phyloP scores from a whole-genome alignment of 2,113 vertebrate species.

The Thomomys bottae region DNA sequence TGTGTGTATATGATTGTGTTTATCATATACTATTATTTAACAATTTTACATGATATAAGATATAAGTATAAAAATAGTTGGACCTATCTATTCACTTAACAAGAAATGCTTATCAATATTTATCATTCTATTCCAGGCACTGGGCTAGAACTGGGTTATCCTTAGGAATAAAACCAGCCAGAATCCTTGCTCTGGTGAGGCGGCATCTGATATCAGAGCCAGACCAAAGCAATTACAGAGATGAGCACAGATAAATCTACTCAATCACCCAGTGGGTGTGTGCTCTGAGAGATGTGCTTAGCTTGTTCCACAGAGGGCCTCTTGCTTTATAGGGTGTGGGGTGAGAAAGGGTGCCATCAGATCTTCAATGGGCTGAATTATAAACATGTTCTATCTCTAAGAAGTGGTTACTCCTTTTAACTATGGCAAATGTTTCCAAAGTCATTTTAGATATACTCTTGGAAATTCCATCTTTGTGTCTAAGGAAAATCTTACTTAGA shows the following conservation, averaged over 20 bases:
- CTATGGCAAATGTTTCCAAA: not conserved
- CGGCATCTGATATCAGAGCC: not conserved
- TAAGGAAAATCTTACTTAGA: slow-evolving; percentile 7
- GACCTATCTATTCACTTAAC: not conserved
- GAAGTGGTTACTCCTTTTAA: not conserved
- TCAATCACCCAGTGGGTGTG: not conserved
- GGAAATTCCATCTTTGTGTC: not conserved
- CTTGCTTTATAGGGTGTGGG: not conserved
- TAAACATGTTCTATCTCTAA: not conserved
- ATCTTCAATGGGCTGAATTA: not conserved
- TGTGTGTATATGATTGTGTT: too few relatives aligned
- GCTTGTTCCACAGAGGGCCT: not conserved
- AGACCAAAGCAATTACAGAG: not conserved
- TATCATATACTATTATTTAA: too few relatives aligned
- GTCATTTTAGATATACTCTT: slow-evolving; percentile 7
- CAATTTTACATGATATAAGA: not conserved
- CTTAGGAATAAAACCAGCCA: not conserved
- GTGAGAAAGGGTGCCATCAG: not conserved
- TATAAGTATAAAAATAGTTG: not conserved
- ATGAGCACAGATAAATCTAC: not conserved
- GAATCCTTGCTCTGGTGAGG: not conserved
- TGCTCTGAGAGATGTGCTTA: not conserved
- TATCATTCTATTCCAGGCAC: not conserved
- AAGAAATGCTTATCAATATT: slow-evolving; percentile 11
- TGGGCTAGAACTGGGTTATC: not conserved